These are phyloP conservation scores for Gymnorhina tibicen DNA, from an alignment of 2,113 vertebrate genomes.

Conservation along the genomic window DNA sequence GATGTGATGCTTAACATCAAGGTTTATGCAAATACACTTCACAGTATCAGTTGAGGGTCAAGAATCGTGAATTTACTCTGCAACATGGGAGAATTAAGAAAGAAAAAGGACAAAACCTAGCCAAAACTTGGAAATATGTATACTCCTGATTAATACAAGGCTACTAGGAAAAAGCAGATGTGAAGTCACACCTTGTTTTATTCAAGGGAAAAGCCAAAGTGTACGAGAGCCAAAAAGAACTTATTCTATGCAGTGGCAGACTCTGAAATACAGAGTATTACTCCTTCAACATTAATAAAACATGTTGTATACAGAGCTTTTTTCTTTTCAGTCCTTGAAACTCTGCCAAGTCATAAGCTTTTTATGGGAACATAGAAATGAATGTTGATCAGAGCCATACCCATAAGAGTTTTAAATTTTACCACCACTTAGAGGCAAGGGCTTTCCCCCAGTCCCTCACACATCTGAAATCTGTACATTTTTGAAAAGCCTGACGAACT, in stretches of 20 bases:
- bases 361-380: constrained; percentile 34
- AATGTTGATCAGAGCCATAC: constrained; percentile 42
- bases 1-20: constrained; percentile 33
- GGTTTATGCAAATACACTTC: background rate
- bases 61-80: background rate
- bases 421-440: constrained; percentile 6
- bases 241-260: background rate
- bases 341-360: constrained; percentile 45
- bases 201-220: background rate
- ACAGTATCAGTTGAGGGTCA: background rate
- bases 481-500: background rate
- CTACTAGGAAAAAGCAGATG: constrained; percentile 24
- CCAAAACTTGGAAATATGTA: background rate
- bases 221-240: background rate
- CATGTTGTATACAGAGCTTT: constrained; percentile 18
- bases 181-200: constrained; percentile 1
- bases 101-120: background rate
- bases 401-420: constrained; percentile 8
- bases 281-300: constrained; percentile 53
- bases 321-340: constrained; percentile 12
- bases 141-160: background rate
- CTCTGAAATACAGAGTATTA: constrained; percentile 11
- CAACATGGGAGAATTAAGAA: background rate
- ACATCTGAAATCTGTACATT: background rate
- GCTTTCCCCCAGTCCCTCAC: background rate